Evolutionary conservation across 2,797 vertebrate species (phyloP).

Genomic region (Spondyliosoma cantharus): DNA sequence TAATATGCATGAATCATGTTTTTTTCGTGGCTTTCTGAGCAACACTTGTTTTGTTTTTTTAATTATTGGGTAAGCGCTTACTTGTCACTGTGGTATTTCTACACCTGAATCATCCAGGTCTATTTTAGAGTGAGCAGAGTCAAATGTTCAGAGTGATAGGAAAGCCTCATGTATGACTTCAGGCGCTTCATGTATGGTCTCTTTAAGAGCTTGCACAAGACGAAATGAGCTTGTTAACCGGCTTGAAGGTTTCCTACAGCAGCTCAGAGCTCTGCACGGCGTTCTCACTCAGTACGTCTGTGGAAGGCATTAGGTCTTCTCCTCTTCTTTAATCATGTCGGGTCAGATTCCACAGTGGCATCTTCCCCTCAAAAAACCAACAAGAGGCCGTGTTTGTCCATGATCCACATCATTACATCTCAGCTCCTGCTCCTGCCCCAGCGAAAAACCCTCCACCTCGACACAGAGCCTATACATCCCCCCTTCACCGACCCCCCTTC

Average conservation of each 20-base stretch:
- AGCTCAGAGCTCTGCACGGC: not conserved
- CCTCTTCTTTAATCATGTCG: slow-evolving; percentile 83
- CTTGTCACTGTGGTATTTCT: slow-evolving; percentile 22
- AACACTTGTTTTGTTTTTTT: too few relatives aligned
- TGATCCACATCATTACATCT: slow-evolving; percentile 70
- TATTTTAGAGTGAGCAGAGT: slow-evolving; percentile 4
- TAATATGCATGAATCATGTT: not conserved
- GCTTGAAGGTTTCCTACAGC: not conserved
- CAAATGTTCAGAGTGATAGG: slow-evolving; percentile 12
- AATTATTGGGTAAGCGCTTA: not conserved
- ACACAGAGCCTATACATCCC: slow-evolving; percentile 12
- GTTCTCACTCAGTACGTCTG: slow-evolving; percentile 65
- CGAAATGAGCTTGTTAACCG: not conserved
- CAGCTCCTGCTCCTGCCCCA: slow-evolving; percentile 32
- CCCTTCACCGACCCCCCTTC: not conserved
- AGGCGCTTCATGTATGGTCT: not conserved
- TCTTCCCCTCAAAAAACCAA: slow-evolving; percentile 68
- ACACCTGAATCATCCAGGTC: slow-evolving; percentile 13
- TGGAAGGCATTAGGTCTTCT: slow-evolving; percentile 79
- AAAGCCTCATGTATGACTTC: slow-evolving; percentile 24
- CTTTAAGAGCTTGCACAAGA: not conserved
- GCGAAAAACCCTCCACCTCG: slow-evolving; percentile 38
- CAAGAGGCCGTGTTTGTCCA: slow-evolving; percentile 66
- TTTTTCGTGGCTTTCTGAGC: not conserved
- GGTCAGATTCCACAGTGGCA: slow-evolving; percentile 82